Conservation (phyloP, 2,888 invertebrate genomes). For the Eupeodes luniger region DNA sequence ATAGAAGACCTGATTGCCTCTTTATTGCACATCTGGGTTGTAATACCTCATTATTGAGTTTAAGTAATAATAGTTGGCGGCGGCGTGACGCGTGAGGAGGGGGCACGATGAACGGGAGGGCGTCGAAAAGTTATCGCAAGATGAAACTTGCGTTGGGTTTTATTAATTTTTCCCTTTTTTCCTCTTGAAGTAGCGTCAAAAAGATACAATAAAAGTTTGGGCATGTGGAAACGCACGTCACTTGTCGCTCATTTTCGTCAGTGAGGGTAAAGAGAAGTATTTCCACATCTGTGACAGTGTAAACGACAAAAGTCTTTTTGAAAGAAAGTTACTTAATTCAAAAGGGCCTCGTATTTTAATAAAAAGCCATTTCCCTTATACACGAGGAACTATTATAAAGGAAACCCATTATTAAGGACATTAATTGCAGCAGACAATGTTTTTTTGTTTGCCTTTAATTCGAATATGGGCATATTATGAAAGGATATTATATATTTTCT, state of each 20-base stretch:
- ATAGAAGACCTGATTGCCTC: conserved; percentile 68
- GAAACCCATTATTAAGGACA: conserved; percentile 23
- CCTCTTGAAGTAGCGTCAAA: conserved; percentile 33
- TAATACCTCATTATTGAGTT: conserved; percentile 75
- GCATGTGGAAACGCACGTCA: too few species aligned
- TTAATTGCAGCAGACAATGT: conserved; percentile 48
- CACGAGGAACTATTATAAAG: neutral
- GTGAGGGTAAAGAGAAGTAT: neutral
- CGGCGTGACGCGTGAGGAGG: neutral
- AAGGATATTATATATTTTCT: neutral
- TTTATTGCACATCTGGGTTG: conserved; percentile 76
- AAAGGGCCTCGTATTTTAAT: conserved; percentile 50
- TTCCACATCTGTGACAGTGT: conserved; percentile 44
- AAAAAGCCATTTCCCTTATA: conserved; percentile 33
- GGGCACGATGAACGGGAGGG: neutral
- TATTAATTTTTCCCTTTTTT: conserved; percentile 16
- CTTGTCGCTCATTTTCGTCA: too few species aligned
- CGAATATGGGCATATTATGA: neutral
- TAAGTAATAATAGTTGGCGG: conserved; percentile 68
- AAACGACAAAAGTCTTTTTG: conserved; percentile 16
- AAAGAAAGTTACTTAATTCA: conserved; percentile 30
- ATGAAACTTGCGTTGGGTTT: conserved; percentile 57
- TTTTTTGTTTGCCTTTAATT: neutral
- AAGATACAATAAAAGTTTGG: conserved; percentile 8
- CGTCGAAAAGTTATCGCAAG: conserved; percentile 56